phyloP scores from a whole-genome alignment of 2,797 vertebrate species.

The Clarias laeviceps region DNA sequence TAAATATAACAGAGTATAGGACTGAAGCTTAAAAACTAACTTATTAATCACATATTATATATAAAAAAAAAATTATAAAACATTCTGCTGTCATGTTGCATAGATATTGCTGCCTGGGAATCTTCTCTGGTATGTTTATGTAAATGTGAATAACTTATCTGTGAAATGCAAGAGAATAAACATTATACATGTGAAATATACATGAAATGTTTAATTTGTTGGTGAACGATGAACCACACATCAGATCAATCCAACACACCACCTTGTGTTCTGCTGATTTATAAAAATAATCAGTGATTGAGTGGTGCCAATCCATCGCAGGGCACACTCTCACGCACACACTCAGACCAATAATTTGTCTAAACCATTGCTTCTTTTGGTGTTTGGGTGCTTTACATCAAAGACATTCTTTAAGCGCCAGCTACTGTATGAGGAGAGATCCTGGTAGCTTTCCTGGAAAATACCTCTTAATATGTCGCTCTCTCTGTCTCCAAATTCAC shows the following conservation, averaged over 20 bases:
- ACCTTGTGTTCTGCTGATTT: too few relatives aligned
- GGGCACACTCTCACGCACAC: too few relatives aligned
- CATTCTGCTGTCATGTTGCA: background rate
- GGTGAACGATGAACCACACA: background rate
- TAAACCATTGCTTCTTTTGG: too few relatives aligned
- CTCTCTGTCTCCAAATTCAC: background rate
- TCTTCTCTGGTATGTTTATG: slow-evolving; percentile 70
- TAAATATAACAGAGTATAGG: background rate
- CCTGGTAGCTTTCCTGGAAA: background rate
- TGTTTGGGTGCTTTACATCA: too few relatives aligned
- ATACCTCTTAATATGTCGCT: background rate
- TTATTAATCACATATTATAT: background rate
- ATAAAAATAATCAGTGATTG: too few relatives aligned
- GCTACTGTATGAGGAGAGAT: background rate
- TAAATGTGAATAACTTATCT: slow-evolving; percentile 83
- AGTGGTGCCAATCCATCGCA: too few relatives aligned
- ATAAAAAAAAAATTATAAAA: background rate
- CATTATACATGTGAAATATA: slow-evolving; percentile 48
- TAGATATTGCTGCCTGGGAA: slow-evolving; percentile 29
- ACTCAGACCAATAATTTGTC: too few relatives aligned
- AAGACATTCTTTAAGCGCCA: too few relatives aligned
- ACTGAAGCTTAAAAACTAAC: too few relatives aligned
- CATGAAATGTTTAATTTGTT: background rate
- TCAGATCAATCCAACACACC: background rate
- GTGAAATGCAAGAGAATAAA: slow-evolving; percentile 80